phyloP scores from a whole-genome alignment of 2,797 vertebrate species.

The Neosilurus mollespiculum region DNA sequence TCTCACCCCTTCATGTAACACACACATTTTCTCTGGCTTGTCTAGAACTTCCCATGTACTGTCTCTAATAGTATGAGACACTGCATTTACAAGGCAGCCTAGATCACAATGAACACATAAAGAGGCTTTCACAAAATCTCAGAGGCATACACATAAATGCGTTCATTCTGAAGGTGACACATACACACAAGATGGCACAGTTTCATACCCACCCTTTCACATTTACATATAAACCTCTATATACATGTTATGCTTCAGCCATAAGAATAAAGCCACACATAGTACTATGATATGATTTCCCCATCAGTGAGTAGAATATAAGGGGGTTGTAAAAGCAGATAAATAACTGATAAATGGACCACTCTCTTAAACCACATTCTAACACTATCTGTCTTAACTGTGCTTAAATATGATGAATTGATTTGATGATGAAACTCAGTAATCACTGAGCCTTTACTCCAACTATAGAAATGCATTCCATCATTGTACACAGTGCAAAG shows the following conservation, averaged over 20 bases:
- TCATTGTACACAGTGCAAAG: background rate
- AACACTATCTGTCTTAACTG: conserved; percentile 23
- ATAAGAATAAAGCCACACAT: conserved; percentile 11
- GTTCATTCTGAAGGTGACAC: background rate
- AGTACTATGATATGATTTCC: conserved; percentile 11
- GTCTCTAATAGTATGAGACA: background rate
- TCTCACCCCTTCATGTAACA: background rate
- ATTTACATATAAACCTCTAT: background rate
- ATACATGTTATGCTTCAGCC: background rate
- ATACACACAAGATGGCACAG: background rate
- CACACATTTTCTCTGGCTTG: background rate
- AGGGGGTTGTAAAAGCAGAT: conserved; percentile 49
- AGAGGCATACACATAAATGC: background rate
- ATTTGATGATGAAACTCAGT: conserved; percentile 50
- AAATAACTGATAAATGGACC: conserved; percentile 56
- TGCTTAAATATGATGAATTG: conserved; percentile 65
- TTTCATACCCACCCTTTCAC: background rate
- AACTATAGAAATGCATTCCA: conserved; percentile 20
- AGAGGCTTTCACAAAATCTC: background rate
- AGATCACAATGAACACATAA: background rate
- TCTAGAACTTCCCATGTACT: background rate
- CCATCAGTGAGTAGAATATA: conserved; percentile 54
- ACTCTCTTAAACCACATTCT: conserved; percentile 30
- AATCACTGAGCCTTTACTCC: conserved; percentile 47
- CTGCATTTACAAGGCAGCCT: background rate